These are phyloP conservation scores for Meriones unguiculatus DNA, from an alignment of 2,113 vertebrate species.

Conservation along the genomic window DNA sequence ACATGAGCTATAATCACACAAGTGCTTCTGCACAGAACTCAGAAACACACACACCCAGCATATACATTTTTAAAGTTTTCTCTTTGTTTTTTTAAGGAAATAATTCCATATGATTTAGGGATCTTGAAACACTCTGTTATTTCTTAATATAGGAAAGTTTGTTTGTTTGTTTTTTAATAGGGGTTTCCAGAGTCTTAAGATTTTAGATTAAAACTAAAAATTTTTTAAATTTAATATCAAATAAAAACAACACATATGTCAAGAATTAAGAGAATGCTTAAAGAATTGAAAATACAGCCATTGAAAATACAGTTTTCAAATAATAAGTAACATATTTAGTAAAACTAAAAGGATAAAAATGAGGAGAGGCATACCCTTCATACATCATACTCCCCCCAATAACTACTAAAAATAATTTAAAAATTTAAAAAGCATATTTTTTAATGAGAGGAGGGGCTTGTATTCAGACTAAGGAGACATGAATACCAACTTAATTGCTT, in stretches of 20 bases:
- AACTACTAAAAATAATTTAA: not conserved
- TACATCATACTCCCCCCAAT: not conserved
- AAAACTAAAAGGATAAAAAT: not conserved
- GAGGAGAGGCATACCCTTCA: not conserved
- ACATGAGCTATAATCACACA: not conserved
- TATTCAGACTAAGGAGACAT: not conserved
- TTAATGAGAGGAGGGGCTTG: not conserved
- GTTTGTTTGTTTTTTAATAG: not conserved
- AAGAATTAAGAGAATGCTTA: not conserved
- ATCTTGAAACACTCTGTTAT: not conserved
- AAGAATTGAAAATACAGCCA: not conserved
- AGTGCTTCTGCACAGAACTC: not conserved
- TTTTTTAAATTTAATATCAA: not conserved
- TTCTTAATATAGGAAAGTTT: not conserved
- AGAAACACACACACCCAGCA: not conserved
- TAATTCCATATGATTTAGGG: not conserved
- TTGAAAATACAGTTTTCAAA: conserved; percentile 40
- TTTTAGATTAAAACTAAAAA: not conserved
- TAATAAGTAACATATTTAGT: not conserved
- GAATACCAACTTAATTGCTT: not conserved
- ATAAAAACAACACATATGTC: not conserved
- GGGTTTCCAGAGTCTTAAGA: not conserved
- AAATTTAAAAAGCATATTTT: not conserved
- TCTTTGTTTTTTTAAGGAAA: not conserved
- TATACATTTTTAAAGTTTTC: not conserved